These are phyloP conservation scores for Micronycteris hirsuta DNA, from an alignment of 2,113 vertebrate genomes.

Conservation along the genomic window DNA sequence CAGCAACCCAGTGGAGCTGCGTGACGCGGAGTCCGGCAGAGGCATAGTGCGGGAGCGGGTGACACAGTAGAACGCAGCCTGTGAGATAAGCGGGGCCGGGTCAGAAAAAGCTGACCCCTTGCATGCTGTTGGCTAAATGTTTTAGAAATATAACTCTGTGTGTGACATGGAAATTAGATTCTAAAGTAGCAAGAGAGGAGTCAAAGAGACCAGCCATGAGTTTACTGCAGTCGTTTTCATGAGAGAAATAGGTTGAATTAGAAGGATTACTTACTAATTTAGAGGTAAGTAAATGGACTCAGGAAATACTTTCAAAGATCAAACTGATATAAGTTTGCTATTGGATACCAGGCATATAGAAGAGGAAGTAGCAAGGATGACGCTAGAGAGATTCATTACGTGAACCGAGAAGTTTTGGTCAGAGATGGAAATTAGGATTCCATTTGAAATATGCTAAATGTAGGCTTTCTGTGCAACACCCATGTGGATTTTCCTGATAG, in stretches of 20 bases:
- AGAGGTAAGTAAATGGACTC: background rate
- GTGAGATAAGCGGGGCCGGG: background rate
- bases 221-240: background rate
- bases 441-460: background rate
- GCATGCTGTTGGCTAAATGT: background rate
- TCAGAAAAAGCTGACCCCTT: background rate
- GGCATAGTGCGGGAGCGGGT: background rate
- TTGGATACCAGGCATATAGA: background rate
- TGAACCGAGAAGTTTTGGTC: background rate
- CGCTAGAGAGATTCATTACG: background rate
- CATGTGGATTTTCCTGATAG: background rate
- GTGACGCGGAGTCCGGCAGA: background rate
- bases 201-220: background rate
- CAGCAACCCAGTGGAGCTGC: background rate
- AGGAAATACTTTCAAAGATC: constrained; percentile 19
- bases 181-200: background rate
- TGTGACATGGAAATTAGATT: background rate
- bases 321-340: background rate
- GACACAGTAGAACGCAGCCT: background rate
- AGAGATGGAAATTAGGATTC: background rate
- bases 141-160: background rate
- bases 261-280: background rate
- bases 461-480: background rate
- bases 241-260: background rate
- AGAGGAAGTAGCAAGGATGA: background rate